Percentiles rank a stretch among this genome's conserved stretches.
Evolutionary conservation across 2,888 invertebrate genomes (phyloP).

Genomic region (Thecocarcelia acutangulata): DNA sequence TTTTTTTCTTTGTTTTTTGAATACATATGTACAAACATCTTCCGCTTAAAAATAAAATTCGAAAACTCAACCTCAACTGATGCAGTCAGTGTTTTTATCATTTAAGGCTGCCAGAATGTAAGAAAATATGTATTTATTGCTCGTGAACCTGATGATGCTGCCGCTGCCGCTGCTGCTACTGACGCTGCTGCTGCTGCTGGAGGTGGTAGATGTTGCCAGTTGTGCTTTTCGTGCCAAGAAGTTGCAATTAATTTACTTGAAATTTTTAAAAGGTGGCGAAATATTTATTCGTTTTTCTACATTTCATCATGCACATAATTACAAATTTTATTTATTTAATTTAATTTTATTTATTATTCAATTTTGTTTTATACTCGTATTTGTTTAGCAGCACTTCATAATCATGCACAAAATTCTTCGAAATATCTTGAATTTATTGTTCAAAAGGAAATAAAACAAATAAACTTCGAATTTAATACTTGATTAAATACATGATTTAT

Average conservation of each 20-base stretch:
- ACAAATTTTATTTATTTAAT: slow-evolving; percentile 57
- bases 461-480: slow-evolving; percentile 12
- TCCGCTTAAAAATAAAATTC: background rate
- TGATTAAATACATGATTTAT: slow-evolving; percentile 6
- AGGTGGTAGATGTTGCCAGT: background rate
- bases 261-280: slow-evolving; percentile 57
- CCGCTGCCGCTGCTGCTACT: background rate
- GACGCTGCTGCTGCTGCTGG: too few relatives aligned
- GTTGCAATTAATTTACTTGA: slow-evolving; percentile 51
- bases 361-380: slow-evolving; percentile 8
- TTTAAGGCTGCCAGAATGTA: slow-evolving; percentile 34
- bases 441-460: slow-evolving; percentile 33
- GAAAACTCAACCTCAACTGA: slow-evolving; percentile 30
- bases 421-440: slow-evolving; percentile 18
- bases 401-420: slow-evolving; percentile 25
- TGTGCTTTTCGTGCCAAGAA: background rate
- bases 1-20: background rate
- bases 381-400: slow-evolving; percentile 48
- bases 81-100: slow-evolving; percentile 20
- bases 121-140: slow-evolving; percentile 43
- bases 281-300: slow-evolving; percentile 62
- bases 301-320: slow-evolving; percentile 58
- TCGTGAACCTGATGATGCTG: background rate
- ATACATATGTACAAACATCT: too few relatives aligned
- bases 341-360: slow-evolving; percentile 32